Conservation (phyloP, 92 coral and sea anemone species). For the Ricordea florida region DNA sequence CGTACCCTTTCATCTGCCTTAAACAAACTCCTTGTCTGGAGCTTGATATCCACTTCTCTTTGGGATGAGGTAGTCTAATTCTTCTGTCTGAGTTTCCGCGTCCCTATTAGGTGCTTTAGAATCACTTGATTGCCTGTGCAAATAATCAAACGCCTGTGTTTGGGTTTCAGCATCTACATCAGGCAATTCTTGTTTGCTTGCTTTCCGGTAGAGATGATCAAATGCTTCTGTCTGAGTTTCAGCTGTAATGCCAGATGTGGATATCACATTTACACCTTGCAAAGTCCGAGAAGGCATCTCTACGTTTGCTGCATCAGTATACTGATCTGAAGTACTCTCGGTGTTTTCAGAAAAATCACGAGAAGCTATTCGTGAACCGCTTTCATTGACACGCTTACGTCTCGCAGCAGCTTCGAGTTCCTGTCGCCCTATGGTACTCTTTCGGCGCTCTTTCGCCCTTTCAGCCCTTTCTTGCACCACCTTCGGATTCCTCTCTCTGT, state of each 20-base stretch:
- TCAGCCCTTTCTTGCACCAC: too few species aligned
- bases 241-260: constrained; percentile 19
- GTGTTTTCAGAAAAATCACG: too few species aligned
- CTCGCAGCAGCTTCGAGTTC: too few species aligned
- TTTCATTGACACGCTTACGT: too few species aligned
- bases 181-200: constrained; percentile 11
- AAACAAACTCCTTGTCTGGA: constrained; percentile 7
- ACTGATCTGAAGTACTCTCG: too few species aligned
- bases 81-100: constrained; percentile 32
- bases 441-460: too few species aligned
- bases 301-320: too few species aligned
- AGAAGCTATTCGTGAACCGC: too few species aligned
- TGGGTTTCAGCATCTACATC: constrained; percentile 36
- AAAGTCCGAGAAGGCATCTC: too few species aligned
- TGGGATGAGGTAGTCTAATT: background rate
- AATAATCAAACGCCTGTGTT: too few species aligned
- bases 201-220: background rate
- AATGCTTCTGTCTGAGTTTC: constrained; percentile 12
- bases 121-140: background rate
- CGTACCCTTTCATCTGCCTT: constrained; percentile 11
- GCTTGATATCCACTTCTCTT: constrained; percentile 16
- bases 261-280: constrained; percentile 7
- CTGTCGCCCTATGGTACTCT: too few species aligned
- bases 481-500: too few species aligned
- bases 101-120: background rate